Conservation (phyloP, 2,888 invertebrate genomes). For the Platycnemis pennipes region DNA sequence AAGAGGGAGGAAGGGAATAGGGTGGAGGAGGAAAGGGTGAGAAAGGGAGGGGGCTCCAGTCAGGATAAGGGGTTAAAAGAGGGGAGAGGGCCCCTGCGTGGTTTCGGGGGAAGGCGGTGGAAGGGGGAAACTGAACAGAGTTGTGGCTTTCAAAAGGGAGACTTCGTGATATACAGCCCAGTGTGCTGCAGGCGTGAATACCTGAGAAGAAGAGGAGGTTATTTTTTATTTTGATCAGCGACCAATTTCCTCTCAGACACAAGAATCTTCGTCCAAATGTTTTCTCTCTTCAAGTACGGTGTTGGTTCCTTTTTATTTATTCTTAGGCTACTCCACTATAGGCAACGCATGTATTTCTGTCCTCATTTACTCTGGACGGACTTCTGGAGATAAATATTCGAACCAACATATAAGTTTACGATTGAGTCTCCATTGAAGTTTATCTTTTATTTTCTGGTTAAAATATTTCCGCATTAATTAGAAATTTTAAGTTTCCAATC, state of each 20-base stretch:
- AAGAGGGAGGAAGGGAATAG: background rate
- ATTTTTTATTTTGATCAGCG: conserved; percentile 52
- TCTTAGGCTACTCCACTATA: background rate
- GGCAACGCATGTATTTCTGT: background rate
- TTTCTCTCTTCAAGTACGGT: background rate
- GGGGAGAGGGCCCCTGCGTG: background rate
- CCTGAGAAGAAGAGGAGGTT: conserved; percentile 38
- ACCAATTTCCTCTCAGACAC: conserved; percentile 39
- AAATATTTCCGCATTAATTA: background rate
- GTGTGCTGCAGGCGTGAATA: conserved; percentile 50
- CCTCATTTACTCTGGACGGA: conserved; percentile 10
- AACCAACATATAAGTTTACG: background rate
- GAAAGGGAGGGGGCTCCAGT: background rate
- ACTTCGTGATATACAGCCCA: conserved; percentile 50
- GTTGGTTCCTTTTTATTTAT: conserved; percentile 16
- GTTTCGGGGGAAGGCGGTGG: background rate
- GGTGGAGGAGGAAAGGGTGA: background rate
- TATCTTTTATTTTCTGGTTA: background rate
- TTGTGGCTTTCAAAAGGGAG: background rate
- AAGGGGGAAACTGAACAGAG: background rate
- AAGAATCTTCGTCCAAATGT: conserved; percentile 43
- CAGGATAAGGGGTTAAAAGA: background rate
- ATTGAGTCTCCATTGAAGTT: background rate
- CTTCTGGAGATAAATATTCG: conserved; percentile 22
- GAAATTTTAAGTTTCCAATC: no score